Evolutionary conservation across 2,797 vertebrate species (phyloP), one percentile per base, ranked within the genome.

Genomic region (Champsocephalus esox): DNA sequence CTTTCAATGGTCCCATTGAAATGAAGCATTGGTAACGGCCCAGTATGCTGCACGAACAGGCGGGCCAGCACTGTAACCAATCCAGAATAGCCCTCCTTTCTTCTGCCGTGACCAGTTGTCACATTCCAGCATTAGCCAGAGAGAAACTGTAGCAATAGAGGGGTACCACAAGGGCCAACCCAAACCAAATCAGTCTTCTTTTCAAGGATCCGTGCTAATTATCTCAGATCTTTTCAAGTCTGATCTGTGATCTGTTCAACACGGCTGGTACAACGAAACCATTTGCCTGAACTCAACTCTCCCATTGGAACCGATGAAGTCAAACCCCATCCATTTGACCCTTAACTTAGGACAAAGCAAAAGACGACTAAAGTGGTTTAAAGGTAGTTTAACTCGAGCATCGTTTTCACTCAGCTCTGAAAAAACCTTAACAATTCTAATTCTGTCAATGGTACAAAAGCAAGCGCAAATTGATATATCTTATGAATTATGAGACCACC

Each of bases 31-130:
- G 72, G 77, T 76, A 79, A 83, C 70, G 76, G 68, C 76, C 74
- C 67, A 88, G 86, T 77, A 85, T 79, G 74, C 81, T 46, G 17
- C 64, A 6, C 77, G 86, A 92, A 91, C 77, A 73, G 60, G 82
- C 56, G 75, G 16, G 79, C 72, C 69, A 81, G 84, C 45, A 70
- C 88, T 92, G 91, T 84, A 88, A 86, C 89, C 80, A 92, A 92
- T 91, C 83, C 65, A 54, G 77, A 84, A 91, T 80, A 87, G 81
- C 68, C 46, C 34, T 73, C 81, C 83, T 92, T 92, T 92, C 87
- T 92, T 90, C 84, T 84, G 83, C 85, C 63, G 76, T 91, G 90
- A 93, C 91, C 89, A 88, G 78, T 90, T 89, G 87, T 90, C 89
- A 89, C 91, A 93, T 93, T 94, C 91, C 91, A 87, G 85, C 84